Evolutionary conservation across 2,113 vertebrate species (phyloP), one percentile per base, ranked within the genome.

Genomic region (Oryzias celebensis): DNA sequence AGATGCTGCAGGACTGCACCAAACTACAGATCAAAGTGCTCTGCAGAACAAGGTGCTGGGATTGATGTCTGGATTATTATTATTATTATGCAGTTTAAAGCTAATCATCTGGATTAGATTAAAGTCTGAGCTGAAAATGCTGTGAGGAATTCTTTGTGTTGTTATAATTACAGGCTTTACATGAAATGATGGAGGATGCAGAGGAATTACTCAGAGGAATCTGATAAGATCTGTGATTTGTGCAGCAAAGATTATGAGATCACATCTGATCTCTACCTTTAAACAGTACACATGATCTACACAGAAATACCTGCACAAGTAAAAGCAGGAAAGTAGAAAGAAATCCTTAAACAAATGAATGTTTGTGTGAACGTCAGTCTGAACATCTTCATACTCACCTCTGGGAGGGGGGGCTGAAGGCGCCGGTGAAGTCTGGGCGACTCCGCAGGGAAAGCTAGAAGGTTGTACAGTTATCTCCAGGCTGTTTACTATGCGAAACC

Each of bases 381-480:
- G 31, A 31, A 31, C 8, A 50, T 83, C 65, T 67, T 78, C 47
- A 43, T 72, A 83, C 85, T 86, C 51, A 86, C 87, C 82, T 43
- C 62, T 31, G 49, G 17, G 42, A 15, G 44, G 47, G 46, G 28
- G n/a, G 20, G 44, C 10, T 2, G 44, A 22, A 15, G 63, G 58
- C 22, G 26, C 52, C 47, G 14, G 20, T 60, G 92, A 80, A 45
- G 90, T 60, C 66, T 59, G 76, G 62, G 91, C 82, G 83, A 87
- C 90, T 77, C 89, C 92, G 92, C 91, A 87, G 72, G 89, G 91
- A 91, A 92, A 93, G 92, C 91, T 93, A 93, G 92, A 93, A 92
- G 92, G 92, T 91, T 92, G 92, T 93, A 93, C 92, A 91, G 92
- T 92, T 93, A 92, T 91, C 91, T 93, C 92, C 92, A 91, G 88